Evolutionary conservation across 2,113 vertebrate species (phyloP).

Genomic region (Anguilla japonica): DNA sequence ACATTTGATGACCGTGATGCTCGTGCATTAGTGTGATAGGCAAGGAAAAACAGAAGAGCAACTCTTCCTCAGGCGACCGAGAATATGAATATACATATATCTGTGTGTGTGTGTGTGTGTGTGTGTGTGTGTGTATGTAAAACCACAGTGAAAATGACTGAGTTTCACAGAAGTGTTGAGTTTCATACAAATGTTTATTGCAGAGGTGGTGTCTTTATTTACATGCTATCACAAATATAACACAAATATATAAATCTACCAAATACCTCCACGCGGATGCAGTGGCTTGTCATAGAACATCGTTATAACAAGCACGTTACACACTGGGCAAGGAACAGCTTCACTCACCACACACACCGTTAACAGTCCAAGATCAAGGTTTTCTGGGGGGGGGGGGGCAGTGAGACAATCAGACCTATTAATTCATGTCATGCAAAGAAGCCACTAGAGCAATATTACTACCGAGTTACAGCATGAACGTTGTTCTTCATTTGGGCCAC

Average conservation of each 20-base stretch:
- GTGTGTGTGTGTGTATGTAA: too few species aligned
- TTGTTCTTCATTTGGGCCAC: slow-evolving; percentile 22
- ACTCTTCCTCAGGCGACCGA: too few species aligned
- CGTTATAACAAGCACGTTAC: slow-evolving; percentile 77
- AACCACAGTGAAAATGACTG: too few species aligned
- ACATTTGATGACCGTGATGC: too few species aligned
- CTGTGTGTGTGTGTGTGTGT: too few species aligned
- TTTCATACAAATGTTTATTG: slow-evolving; percentile 96
- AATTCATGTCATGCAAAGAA: slow-evolving; percentile 83
- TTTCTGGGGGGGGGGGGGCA: slow-evolving; percentile 65
- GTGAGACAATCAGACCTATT: slow-evolving; percentile 76
- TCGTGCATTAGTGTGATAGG: too few species aligned
- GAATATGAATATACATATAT: too few species aligned
- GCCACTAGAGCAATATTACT: slow-evolving; percentile 75
- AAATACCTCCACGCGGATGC: slow-evolving; percentile 84
- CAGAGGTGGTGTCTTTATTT: slow-evolving; percentile 86
- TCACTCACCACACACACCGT: slow-evolving; percentile 73
- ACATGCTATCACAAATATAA: slow-evolving; percentile 86
- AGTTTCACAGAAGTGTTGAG: neutral
- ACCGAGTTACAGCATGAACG: slow-evolving; percentile 63
- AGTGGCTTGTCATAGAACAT: slow-evolving; percentile 74
- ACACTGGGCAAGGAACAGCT: slow-evolving; percentile 78
- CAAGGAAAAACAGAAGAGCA: too few species aligned
- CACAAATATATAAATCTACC: slow-evolving; percentile 84
- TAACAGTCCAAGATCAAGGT: slow-evolving; percentile 75